Evolutionary conservation across 2,113 vertebrate species (phyloP), one percentile per base, ranked within the genome.

Genomic region (Neomonachus schauinslandi): DNA sequence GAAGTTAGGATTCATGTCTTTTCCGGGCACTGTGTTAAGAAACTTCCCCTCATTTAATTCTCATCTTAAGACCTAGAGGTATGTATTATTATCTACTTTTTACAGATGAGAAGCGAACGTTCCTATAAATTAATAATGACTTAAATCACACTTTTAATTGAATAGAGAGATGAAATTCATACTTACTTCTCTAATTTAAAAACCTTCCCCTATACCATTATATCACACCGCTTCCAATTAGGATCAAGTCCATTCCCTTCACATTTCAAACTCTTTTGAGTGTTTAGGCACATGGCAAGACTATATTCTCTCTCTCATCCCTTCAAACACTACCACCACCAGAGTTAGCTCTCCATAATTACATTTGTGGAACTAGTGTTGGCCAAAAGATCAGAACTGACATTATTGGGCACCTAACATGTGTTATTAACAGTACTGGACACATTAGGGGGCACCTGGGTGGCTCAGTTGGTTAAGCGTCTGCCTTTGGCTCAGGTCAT

Each of bases 181-280:
- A n/a, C 49, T 55, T 74, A 28, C n/a, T 61, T 67, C 69, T 63
- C 28, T 91, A 24, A 95, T 96, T 93, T 94, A 36, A 57, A 92
- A 95, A 74, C 21, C 9, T 88, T 59, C 21, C 55, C 74, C 74
- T 28, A 59, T 46, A 36, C 11, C 14, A 16, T 57, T 39, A 28
- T 19, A 33, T 59, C 31, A 24, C 7, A 42, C 39, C 55, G 31
- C 7, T 76, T 82, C 51, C 49, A 46, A 2, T 82, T 81, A 89
- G 16, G 80, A 51, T 76, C 18, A 59, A 67, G 88, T 55, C 14
- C 10, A 46, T 84, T 94, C 15, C 39, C 33, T 81, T 84, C n/a
- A 36, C 31, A 11, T 7, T 49, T 46, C 69, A 51, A 81, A 69
- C 18, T 61, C 46, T 22, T 31, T 65, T 59, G 49, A 85, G 19